These are phyloP conservation scores for Sinonovacula constricta DNA, from an alignment of 1,140 invertebrate species.

Conservation along the genomic window DNA sequence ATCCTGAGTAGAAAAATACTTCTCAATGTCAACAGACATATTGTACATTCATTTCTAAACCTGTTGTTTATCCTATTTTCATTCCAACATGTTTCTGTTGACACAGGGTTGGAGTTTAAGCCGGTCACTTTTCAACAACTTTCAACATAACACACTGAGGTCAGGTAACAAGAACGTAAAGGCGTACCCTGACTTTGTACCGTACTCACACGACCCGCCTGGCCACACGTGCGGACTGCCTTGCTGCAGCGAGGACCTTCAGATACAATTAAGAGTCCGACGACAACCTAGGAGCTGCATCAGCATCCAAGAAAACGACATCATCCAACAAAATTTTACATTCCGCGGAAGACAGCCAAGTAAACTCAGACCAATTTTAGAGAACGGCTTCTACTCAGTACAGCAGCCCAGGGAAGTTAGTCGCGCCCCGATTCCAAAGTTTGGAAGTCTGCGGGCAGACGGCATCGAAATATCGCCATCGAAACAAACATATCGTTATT, in stretches of 20 bases:
- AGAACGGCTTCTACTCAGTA: constrained; percentile 61
- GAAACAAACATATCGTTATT: constrained; percentile 10
- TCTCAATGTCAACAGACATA: too few relatives aligned
- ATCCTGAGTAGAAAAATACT: too few relatives aligned
- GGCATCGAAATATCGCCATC: not conserved
- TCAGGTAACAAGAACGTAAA: not conserved
- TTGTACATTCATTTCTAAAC: too few relatives aligned
- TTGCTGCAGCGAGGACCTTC: constrained; percentile 68
- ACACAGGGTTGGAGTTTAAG: too few relatives aligned
- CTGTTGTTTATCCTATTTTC: too few relatives aligned
- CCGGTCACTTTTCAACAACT: too few relatives aligned
- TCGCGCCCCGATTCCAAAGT: constrained; percentile 48
- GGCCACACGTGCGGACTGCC: constrained; percentile 73
- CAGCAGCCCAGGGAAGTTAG: constrained; percentile 30
- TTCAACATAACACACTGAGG: not conserved
- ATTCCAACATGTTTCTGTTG: too few relatives aligned
- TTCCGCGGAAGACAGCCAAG: constrained; percentile 48
- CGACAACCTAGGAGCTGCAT: constrained; percentile 59
- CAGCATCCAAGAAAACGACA: constrained; percentile 42
- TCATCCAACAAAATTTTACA: constrained; percentile 64
- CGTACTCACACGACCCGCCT: constrained; percentile 69
- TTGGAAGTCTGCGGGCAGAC: constrained; percentile 41
- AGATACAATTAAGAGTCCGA: constrained; percentile 43
- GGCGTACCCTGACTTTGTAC: constrained; percentile 52
- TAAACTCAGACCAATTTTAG: constrained; percentile 47